These are phyloP conservation scores for Myotis pilosus DNA, from an alignment of 2,797 vertebrate species.

Conservation along the genomic window DNA sequence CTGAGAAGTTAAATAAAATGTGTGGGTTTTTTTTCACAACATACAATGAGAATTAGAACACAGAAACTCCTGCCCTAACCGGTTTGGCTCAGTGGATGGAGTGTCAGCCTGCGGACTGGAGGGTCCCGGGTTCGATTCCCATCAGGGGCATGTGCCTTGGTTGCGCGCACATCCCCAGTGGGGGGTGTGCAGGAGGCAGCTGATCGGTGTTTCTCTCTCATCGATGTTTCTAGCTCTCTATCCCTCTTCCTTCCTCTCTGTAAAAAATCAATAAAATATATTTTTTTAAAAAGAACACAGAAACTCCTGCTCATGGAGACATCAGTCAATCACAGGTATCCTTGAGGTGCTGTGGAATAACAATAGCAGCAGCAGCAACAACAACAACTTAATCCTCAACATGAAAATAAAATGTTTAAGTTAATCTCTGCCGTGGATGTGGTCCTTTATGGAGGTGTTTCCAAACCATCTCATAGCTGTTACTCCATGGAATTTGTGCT, in stretches of 20 bases:
- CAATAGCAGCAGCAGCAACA: neutral
- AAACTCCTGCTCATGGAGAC: neutral
- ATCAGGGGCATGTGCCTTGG: no score
- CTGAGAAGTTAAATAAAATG: neutral
- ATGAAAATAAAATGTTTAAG: neutral
- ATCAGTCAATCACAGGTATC: accelerated
- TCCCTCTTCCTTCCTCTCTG: no score
- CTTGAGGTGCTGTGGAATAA: neutral
- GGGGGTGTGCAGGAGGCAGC: no score
- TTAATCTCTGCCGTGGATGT: neutral
- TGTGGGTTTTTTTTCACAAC: neutral
- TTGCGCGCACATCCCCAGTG: no score
- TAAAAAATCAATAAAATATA: no score
- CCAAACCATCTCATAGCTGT: no score
- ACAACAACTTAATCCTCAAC: neutral
- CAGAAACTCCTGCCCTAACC: neutral
- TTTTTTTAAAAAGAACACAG: neutral
- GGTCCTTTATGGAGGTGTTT: no score
- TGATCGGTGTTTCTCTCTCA: no score
- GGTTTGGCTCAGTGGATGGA: no score
- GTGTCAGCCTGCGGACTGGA: no score
- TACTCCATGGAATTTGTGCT: neutral
- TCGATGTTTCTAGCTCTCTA: no score
- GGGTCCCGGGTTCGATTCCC: no score
- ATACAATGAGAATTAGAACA: neutral